Base-by-base conservation (phyloP, 2,888 invertebrate genomes). In the Orthonychiurus folsomi region DNA sequence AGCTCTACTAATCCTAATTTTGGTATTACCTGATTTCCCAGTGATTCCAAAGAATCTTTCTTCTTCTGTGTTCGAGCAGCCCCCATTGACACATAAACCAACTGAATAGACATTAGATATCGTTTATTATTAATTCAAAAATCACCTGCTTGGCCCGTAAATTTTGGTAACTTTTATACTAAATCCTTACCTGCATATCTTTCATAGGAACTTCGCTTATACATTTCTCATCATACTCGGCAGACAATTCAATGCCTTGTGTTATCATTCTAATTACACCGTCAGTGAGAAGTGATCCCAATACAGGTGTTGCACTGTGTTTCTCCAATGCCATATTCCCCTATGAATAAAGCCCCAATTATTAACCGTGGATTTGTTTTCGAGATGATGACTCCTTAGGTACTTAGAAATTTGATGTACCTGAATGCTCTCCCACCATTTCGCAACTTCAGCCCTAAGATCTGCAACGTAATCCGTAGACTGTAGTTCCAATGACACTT, bases 201-300 rank as follows among this genome's bases (percentile, higher is more conserved):
- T 94, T 95, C 76, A 94, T 92, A 24, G 93, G 92, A 82, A 93
- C 88, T 76, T 94, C 94, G 50, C 86, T 86, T 1, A 94, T 79
- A 1, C 89, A 89, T 72, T 93, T 87, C 75, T 94, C 94, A 76
- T 95, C 94, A 73, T 89, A 89, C 74, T 95, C 94, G 2, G 89
- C 87, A 0, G 90, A 90, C 5, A 95, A 79, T 76, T 95, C 95
- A 77, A 94, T 93, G 0, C 94, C 94, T 66, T 78, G 77, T 0
- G 93, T 93, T 69, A 94, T 93, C 82, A 94, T 92, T 54, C 94
- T 81, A 59, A 94, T 84, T 0, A 91, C 90, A 0, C 90, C 91
- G 73, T 91, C 90, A 1, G 86, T 86, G 0, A 65, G 65, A 27
- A 89, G 78, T 2, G 88, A 83, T 20, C 83, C 86, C 61, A 84